Evolutionary conservation across 2,113 vertebrate species (phyloP).

Genomic region (Corythoichthys intestinalis): DNA sequence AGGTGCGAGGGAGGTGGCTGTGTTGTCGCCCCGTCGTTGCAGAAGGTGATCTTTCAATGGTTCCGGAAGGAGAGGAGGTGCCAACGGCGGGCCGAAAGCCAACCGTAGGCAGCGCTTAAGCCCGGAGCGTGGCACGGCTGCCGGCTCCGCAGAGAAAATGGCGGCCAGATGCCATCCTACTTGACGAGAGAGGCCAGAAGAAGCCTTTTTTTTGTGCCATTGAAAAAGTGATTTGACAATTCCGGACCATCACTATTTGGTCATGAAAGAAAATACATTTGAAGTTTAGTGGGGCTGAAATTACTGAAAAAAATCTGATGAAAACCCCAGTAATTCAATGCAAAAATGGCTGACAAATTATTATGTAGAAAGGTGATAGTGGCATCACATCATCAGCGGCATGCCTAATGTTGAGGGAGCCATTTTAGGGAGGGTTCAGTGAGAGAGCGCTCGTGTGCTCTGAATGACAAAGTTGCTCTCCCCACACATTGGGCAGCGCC

Average conservation of each 20-base stretch:
- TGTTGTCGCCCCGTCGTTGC: constrained; percentile 31
- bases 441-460: constrained; percentile 64
- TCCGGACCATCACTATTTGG: constrained; percentile 3
- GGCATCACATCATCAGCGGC: constrained; percentile 49
- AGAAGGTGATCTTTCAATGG: constrained; percentile 66
- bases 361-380: constrained; percentile 60
- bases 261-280: background rate
- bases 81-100: constrained; percentile 64
- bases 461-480: constrained; percentile 64
- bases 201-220: background rate
- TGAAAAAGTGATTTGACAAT: constrained; percentile 30
- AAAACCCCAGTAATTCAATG: constrained; percentile 14
- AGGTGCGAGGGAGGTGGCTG: constrained; percentile 50
- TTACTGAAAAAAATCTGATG: constrained; percentile 11
- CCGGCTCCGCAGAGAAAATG: constrained; percentile 67
- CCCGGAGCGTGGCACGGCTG: constrained; percentile 66
- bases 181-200: constrained; percentile 37
- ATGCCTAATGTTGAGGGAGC: constrained; percentile 61
- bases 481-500: constrained; percentile 56
- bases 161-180: constrained; percentile 39
- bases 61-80: constrained; percentile 44
- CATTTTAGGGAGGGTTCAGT: constrained; percentile 69
- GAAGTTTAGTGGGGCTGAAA: background rate
- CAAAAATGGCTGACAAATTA: constrained; percentile 31
- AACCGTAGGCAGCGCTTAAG: constrained; percentile 63